These are phyloP conservation scores for Odontocerum albicorne DNA, from an alignment of 2,888 invertebrate genomes.

Conservation along the genomic window DNA sequence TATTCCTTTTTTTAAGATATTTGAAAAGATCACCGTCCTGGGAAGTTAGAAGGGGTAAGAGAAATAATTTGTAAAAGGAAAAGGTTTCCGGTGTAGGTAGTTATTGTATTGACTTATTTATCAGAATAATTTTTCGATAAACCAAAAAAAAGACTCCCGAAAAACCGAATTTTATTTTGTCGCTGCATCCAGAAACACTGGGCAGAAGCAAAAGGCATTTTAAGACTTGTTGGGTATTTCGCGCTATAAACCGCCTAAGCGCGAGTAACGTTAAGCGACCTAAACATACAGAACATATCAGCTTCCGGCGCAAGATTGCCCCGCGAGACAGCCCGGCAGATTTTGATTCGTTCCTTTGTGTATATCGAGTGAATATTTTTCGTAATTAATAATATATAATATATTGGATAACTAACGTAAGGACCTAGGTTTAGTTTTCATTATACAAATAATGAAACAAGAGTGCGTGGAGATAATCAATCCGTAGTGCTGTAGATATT, in stretches of 20 bases:
- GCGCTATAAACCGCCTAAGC: slow-evolving; percentile 26
- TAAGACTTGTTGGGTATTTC: slow-evolving; percentile 30
- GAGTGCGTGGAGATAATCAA: slow-evolving; percentile 38
- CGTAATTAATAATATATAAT: too few relatives aligned
- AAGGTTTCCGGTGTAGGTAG: too few relatives aligned
- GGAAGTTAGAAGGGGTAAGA: slow-evolving; percentile 20
- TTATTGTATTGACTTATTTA: too few relatives aligned
- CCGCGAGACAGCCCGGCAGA: too few relatives aligned
- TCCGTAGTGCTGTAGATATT: slow-evolving; percentile 32
- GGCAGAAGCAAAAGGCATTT: too few relatives aligned
- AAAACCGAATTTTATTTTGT: slow-evolving; percentile 28
- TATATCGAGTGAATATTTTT: too few relatives aligned
- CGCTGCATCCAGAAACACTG: slow-evolving; percentile 13
- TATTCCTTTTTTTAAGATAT: too few relatives aligned
- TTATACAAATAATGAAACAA: slow-evolving; percentile 36
- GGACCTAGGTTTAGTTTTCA: too few relatives aligned
- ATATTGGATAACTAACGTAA: too few relatives aligned
- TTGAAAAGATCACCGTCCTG: slow-evolving; percentile 33
- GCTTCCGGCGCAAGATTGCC: too few relatives aligned
- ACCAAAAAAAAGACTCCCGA: slow-evolving; percentile 29
- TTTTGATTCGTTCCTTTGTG: too few relatives aligned
- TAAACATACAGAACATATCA: slow-evolving; percentile 13
- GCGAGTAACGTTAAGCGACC: neutral
- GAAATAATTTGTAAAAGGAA: slow-evolving; percentile 3
- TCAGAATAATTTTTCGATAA: too few relatives aligned